Conservation (phyloP, 2,113 vertebrate genomes). For the Sarotherodon lohbergeri region DNA sequence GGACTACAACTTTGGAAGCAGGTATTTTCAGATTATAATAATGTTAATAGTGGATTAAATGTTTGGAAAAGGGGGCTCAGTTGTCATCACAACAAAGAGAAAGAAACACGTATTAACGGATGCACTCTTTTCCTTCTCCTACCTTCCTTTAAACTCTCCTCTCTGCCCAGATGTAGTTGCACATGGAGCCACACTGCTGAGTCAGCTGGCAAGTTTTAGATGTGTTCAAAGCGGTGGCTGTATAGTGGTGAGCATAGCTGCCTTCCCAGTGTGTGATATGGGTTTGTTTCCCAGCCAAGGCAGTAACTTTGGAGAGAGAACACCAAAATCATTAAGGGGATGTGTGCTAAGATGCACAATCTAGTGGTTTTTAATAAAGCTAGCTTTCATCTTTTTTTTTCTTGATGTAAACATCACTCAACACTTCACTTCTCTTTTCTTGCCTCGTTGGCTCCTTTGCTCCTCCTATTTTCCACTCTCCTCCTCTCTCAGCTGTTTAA, state of each 20-base stretch:
- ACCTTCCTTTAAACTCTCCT: background rate
- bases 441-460: background rate
- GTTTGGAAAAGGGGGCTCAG: no score
- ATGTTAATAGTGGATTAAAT: no score
- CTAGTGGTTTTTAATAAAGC: background rate
- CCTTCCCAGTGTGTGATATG: background rate
- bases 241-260: background rate
- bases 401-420: background rate
- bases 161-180: background rate
- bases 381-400: background rate
- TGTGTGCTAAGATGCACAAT: background rate
- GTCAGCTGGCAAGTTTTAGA: background rate
- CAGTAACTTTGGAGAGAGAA: background rate
- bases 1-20: no score
- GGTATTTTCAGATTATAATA: no score
- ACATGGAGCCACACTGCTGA: background rate
- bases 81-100: fast-evolving
- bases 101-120: fast-evolving
- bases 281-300: background rate
- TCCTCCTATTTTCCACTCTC: background rate
- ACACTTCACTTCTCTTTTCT: background rate
- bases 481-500: background rate
- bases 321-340: background rate
- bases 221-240: background rate
- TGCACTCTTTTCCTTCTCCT: background rate